Conservation (phyloP, 2,113 vertebrate genomes). For the Cyanoderma ruficeps region DNA sequence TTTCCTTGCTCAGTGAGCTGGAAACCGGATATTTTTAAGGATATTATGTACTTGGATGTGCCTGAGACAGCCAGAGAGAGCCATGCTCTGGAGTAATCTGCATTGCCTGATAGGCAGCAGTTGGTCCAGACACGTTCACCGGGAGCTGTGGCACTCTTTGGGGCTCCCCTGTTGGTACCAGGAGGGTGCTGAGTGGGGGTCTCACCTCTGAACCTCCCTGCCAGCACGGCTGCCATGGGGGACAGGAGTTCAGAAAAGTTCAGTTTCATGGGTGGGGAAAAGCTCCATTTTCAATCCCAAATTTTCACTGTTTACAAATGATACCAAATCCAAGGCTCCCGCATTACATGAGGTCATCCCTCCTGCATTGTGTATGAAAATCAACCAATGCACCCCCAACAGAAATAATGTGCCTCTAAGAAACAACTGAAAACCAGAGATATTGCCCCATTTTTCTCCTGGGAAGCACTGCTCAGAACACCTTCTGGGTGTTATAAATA, state of each 20-base stretch:
- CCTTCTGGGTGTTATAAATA: neutral
- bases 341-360: neutral
- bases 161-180: neutral
- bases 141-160: neutral
- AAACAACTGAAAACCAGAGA: neutral
- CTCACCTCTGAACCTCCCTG: neutral
- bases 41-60: neutral
- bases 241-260: neutral
- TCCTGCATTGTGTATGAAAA: neutral
- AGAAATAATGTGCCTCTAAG: neutral
- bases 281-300: neutral
- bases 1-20: neutral
- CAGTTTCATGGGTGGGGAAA: neutral
- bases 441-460: neutral
- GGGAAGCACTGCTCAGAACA: neutral
- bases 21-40: neutral
- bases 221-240: accelerated
- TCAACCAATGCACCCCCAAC: neutral
- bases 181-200: neutral
- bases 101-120: neutral
- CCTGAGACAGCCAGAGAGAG: neutral
- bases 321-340: neutral
- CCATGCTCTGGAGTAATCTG: neutral
- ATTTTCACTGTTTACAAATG: neutral
- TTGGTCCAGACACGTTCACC: neutral